Evolutionary conservation across 2,888 invertebrate species (phyloP), one percentile per base, ranked within the genome.

Genomic region (Andrena dorsata): DNA sequence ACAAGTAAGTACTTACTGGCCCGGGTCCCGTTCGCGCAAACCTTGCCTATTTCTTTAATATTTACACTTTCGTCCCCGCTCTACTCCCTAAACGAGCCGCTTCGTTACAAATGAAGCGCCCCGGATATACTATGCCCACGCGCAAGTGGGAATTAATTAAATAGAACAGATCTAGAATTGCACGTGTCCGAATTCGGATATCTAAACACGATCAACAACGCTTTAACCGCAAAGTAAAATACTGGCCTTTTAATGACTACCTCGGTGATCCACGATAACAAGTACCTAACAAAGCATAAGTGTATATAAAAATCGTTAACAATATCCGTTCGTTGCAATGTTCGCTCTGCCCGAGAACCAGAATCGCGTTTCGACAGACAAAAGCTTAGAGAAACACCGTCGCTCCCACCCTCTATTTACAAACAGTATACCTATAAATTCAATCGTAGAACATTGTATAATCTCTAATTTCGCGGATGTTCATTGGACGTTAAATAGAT

Each of bases 221-320:
- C 16, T 72, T 70, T 61, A 73, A 78, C 61, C 64, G 47, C 79
- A 76, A 80, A 78, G 82, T 58, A 79, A 86, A 88, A 89, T 90
- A 90, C 90, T 90, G 90, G 91, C 90, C 91, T 63, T 85, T 87
- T 84, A 85, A 83, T 89, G 89, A 90, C 90, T 90, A 90, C 74
- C 30, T 84, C 69, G 81, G 80, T 58, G 66, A 75, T 77, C 66
- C 66, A 68, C 63, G 81, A 80, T 78, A 86, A 82, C 72, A 60
- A 79, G 35, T 76, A 69, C 7, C 41, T 81, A 78, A 86, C 72
- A 51, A 84, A 70, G 72, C 61, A 76, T 65, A 78, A 68, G 32
- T 53, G 10, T 73, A 41, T 49, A 74, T 51, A 79, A 35, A 56
- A 80, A 63, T 66, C 60, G 28, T 80, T 61, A 83, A 83, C 56